Evolutionary conservation across 1,140 invertebrate genomes (phyloP).

Genomic region (Euschistus heros): DNA sequence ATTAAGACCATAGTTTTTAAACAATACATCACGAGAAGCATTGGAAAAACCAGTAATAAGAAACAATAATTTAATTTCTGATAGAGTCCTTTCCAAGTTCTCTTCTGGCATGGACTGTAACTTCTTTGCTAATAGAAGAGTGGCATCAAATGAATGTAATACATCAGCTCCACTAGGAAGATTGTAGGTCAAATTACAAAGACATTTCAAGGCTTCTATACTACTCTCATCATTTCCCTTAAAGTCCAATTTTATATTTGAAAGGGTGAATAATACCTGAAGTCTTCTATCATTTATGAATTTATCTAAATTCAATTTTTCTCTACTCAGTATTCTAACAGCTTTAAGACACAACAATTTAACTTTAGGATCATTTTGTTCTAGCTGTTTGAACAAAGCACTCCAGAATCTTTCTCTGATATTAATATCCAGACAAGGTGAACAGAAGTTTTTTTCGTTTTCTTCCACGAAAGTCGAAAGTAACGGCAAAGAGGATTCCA

Average conservation of each 20-base stretch:
- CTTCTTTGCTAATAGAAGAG: not conserved
- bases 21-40: not conserved
- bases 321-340: conserved; percentile 51
- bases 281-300: conserved; percentile 46
- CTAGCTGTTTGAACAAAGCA: not conserved
- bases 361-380: conserved; percentile 34
- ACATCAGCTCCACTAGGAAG: conserved; percentile 44
- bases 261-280: not conserved
- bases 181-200: conserved; percentile 84
- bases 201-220: conserved; percentile 72
- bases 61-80: not conserved
- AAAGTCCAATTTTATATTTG: conserved; percentile 29
- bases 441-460: not conserved
- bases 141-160: not conserved
- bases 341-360: conserved; percentile 41
- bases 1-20: not conserved
- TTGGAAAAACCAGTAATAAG: conserved; percentile 1
- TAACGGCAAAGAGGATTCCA: not conserved
- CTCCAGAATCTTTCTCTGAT: not conserved
- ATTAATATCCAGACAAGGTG: not conserved
- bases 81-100: not conserved
- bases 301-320: conserved; percentile 59
- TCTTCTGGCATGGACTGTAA: not conserved
- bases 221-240: conserved; percentile 30
- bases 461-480: not conserved